phyloP scores from a whole-genome alignment of 2,113 vertebrate genomes.

The Carassius gibelio region DNA sequence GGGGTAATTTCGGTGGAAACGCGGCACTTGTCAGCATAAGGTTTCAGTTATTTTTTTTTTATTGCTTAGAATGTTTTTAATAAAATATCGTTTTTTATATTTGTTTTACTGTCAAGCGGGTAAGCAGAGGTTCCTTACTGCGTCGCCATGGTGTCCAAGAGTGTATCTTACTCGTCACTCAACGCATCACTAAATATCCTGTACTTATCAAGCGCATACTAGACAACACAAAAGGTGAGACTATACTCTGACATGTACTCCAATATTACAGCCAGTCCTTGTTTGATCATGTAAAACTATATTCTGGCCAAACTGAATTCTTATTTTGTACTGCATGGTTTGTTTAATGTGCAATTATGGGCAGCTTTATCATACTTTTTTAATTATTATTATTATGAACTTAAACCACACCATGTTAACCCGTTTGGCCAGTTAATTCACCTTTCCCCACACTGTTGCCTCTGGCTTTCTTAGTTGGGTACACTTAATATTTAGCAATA shows the following conservation, averaged over 20 bases:
- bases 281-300: background rate
- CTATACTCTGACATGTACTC: background rate
- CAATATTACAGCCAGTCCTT: too few species aligned
- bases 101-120: conserved; percentile 71
- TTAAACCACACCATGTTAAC: too few species aligned
- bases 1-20: too few species aligned
- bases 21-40: background rate
- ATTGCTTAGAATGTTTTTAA: background rate
- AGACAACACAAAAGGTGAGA: conserved; percentile 87
- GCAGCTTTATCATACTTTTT: too few species aligned
- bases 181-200: conserved; percentile 94
- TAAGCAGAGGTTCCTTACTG: conserved; percentile 81
- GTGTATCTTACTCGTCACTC: conserved; percentile 91
- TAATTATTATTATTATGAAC: too few species aligned
- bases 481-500: too few species aligned
- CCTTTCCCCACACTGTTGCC: too few species aligned
- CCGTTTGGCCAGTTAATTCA: too few species aligned
- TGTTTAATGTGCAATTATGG: too few species aligned
- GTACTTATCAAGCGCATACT: conserved; percentile 89
- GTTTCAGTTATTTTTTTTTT: background rate
- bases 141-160: conserved; percentile 91
- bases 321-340: too few species aligned
- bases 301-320: background rate
- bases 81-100: background rate
- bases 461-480: too few species aligned